These are phyloP conservation scores for Gymnorhina tibicen DNA, from an alignment of 2,113 vertebrate species.

Conservation along the genomic window DNA sequence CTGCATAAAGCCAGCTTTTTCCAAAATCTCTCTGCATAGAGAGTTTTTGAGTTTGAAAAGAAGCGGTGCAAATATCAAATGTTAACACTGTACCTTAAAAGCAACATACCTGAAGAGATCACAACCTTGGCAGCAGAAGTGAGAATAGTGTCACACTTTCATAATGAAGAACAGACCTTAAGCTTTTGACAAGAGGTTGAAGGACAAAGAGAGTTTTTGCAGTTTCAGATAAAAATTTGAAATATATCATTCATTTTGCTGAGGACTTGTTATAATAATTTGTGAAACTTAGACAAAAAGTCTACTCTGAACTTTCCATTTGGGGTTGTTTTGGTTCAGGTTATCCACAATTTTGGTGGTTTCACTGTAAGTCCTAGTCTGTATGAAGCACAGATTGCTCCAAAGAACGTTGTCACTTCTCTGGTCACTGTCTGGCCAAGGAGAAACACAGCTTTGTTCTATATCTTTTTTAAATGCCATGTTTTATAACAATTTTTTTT, in stretches of 20 bases:
- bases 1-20: not conserved
- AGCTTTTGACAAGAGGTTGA: not conserved
- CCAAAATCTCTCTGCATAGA: not conserved
- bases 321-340: not conserved
- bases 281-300: not conserved
- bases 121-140: not conserved
- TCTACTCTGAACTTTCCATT: not conserved
- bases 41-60: not conserved
- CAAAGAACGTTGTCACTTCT: not conserved
- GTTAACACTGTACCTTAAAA: not conserved
- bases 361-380: not conserved
- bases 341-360: not conserved
- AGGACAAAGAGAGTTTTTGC: not conserved
- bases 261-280: not conserved
- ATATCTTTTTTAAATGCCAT: not conserved
- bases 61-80: not conserved
- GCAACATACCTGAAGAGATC: not conserved
- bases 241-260: not conserved
- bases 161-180: not conserved
- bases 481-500: not conserved
- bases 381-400: not conserved
- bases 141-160: not conserved
- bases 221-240: not conserved
- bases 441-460: not conserved
- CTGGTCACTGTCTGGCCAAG: not conserved